phyloP scores from a whole-genome alignment of 53 echinoderm and acorn worm genomes.

The Stichopus horrens region DNA sequence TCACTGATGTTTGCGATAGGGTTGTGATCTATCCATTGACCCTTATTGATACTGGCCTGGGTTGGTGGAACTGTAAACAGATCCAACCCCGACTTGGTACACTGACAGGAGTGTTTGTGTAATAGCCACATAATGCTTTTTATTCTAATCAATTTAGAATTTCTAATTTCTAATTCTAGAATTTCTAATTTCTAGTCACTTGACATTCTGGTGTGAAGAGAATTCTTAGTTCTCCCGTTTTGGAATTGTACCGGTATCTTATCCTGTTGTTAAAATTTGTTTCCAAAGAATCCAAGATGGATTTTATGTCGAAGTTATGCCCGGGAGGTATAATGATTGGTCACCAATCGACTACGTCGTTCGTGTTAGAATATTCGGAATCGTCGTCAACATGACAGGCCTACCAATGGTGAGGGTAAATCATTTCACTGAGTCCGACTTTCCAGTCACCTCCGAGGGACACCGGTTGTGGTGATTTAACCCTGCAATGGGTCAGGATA shows the following conservation, averaged over 20 bases:
- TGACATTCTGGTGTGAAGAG: not conserved
- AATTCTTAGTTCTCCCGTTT: constrained; percentile 6
- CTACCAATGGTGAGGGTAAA: constrained; percentile 54
- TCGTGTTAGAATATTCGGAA: constrained; percentile 6
- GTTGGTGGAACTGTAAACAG: constrained; percentile 68
- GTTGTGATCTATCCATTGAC: constrained; percentile 62
- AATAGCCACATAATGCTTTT: constrained; percentile 64
- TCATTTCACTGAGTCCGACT: constrained; percentile 42
- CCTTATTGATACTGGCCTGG: constrained; percentile 60
- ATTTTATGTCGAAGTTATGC: not conserved
- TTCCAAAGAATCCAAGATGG: constrained; percentile 13
- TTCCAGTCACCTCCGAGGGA: constrained; percentile 27
- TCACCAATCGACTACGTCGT: not conserved
- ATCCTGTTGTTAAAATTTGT: not conserved
- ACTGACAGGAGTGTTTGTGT: constrained; percentile 73
- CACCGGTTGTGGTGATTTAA: constrained; percentile 33
- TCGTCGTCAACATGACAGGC: constrained; percentile 33
- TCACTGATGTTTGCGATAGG: constrained; percentile 59
- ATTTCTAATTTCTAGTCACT: no score
- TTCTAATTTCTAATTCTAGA: no score
- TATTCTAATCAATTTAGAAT: constrained; percentile 51
- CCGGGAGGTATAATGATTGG: not conserved
- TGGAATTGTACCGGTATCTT: not conserved
- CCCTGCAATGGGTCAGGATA: constrained; percentile 49
- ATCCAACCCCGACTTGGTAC: constrained; percentile 71